These are phyloP conservation scores for Lycaon pictus DNA, from an alignment of 2,113 vertebrate genomes.

Conservation along the genomic window DNA sequence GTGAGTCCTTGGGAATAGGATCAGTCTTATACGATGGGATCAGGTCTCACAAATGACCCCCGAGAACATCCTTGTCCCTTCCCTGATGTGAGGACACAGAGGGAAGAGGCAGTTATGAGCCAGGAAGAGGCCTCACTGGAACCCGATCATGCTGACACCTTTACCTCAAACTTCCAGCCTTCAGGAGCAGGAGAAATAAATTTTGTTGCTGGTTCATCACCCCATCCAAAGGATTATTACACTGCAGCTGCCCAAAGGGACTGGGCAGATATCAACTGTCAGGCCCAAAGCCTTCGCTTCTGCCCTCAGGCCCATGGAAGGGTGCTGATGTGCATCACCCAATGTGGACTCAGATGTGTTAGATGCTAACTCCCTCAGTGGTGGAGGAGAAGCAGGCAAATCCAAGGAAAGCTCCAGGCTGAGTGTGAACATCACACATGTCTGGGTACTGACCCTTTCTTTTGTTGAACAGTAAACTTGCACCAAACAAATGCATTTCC, in stretches of 20 bases:
- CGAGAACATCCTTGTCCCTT: background rate
- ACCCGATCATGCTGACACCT: background rate
- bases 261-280: background rate
- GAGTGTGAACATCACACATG: too few species aligned
- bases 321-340: rapidly evolving
- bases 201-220: background rate
- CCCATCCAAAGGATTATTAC: rapidly evolving
- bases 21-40: background rate
- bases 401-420: too few species aligned
- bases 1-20: background rate
- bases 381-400: too few species aligned
- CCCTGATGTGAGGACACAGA: background rate
- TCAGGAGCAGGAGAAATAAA: rapidly evolving
- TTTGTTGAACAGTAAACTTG: too few species aligned
- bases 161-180: background rate
- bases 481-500: too few species aligned
- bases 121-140: background rate
- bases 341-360: rapidly evolving
- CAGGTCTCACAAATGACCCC: background rate
- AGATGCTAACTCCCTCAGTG: background rate
- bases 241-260: rapidly evolving
- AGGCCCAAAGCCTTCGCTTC: rapidly evolving
- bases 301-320: rapidly evolving
- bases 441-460: too few species aligned
- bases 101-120: too few species aligned